These are phyloP conservation scores for Drosophila dunni DNA, from an alignment of 1,140 invertebrate genomes.

Conservation along the genomic window DNA sequence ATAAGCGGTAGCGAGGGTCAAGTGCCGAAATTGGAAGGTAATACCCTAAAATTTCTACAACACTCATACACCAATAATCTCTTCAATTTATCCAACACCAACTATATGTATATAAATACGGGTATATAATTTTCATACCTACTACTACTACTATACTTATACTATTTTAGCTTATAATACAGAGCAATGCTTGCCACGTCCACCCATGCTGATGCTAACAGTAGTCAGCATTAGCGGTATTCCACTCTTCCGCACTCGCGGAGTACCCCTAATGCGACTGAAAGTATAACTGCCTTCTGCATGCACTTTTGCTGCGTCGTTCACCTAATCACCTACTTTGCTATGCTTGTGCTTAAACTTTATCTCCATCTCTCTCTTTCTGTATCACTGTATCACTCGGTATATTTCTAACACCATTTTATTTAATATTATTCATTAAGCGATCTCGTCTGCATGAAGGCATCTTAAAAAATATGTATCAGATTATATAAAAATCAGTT, in stretches of 20 bases:
- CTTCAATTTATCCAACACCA: constrained; percentile 8
- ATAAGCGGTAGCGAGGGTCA: constrained; percentile 23
- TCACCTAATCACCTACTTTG: constrained; percentile 5
- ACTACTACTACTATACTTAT: constrained; percentile 5
- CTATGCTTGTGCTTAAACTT: constrained; percentile 21
- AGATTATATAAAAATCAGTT: no score
- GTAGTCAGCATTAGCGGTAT: neutral
- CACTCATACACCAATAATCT: constrained; percentile 10
- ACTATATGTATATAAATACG: constrained; percentile 3
- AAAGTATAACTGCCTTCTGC: constrained; percentile 5
- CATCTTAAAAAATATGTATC: neutral
- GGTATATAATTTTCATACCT: constrained; percentile 1
- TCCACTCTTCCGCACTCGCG: neutral
- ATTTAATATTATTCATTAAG: neutral
- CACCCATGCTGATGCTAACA: neutral
- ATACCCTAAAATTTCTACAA: constrained; percentile 26
- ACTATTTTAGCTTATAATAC: neutral
- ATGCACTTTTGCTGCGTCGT: constrained; percentile 11
- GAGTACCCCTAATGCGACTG: constrained; percentile 20
- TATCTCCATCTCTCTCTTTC: constrained; percentile 1
- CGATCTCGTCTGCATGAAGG: constrained; percentile 9
- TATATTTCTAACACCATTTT: constrained; percentile 1
- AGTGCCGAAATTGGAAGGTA: constrained; percentile 65
- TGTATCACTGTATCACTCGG: neutral
- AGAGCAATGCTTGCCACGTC: constrained; percentile 15